Conservation (phyloP, 2,797 vertebrate species). For the Poeciliopsis paucimaculata region DNA sequence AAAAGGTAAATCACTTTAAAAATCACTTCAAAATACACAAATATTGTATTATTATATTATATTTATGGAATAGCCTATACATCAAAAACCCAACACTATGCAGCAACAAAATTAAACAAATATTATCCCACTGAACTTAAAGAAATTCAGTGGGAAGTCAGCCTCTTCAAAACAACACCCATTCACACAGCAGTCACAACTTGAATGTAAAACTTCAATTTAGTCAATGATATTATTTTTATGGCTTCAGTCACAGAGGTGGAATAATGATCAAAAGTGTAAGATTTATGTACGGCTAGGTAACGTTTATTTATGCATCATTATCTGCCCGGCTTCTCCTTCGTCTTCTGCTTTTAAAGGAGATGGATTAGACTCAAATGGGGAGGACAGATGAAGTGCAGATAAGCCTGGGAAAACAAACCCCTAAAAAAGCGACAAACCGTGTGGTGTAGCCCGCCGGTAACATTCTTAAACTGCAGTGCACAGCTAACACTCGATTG, state of each 20-base stretch:
- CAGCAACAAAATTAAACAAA: not conserved
- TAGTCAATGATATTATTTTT: constrained; percentile 41
- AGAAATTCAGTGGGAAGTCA: constrained; percentile 21
- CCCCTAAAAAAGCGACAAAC: constrained; percentile 26
- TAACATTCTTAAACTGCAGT: constrained; percentile 38
- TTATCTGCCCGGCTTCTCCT: constrained; percentile 28
- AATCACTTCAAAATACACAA: not conserved
- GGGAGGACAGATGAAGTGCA: constrained; percentile 46
- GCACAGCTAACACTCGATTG: constrained; percentile 46
- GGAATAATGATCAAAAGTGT: constrained; percentile 44
- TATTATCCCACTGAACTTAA: not conserved
- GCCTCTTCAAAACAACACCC: constrained; percentile 32
- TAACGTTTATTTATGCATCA: constrained; percentile 43
- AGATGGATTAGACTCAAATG: constrained; percentile 46
- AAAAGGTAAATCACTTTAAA: not conserved
- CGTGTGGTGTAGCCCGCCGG: constrained; percentile 38
- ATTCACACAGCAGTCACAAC: constrained; percentile 20
- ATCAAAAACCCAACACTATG: not conserved
- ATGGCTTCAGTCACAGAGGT: constrained; percentile 20
- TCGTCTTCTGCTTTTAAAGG: constrained; percentile 28
- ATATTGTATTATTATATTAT: not conserved
- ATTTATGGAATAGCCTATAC: not conserved
- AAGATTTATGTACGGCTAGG: constrained; percentile 28
- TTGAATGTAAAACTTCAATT: constrained; percentile 32
- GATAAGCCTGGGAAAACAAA: constrained; percentile 18